Base-by-base conservation (phyloP, 2,888 invertebrate genomes). In the Lochmaea capreae region DNA sequence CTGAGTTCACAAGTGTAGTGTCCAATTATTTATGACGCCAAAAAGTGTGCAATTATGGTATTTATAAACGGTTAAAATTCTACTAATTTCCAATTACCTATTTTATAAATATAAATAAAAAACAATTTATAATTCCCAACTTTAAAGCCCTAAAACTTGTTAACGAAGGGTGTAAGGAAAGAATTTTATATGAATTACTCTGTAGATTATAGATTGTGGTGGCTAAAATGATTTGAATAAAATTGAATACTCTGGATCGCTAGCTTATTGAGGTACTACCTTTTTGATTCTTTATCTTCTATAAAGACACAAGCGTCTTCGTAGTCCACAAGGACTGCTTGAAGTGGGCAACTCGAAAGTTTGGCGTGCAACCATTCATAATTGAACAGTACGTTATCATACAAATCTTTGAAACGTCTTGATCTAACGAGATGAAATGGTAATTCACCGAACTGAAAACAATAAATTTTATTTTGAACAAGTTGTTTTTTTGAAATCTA, bases 301-400 rank as follows among this genome's bases (percentile, higher is more conserved):
- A 96, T 94, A 85, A 96, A 93, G 8, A 88, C 88, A 75, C 94
- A 94, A 0, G 97, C 94, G 84, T 99, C 98, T 87, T 99, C 98
- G 83, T 97, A 98, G 87, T 99, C 99, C 6, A 96, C 95, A 9
- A 99, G 89, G 0, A 98, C 94, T 0, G 97, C 94, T 87, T 98
- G 98, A 14, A 99, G 89, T 0, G 99, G 98, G 85, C 98, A 98
- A 82, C 97, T 96, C 79, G 94, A 95, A 0, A 98, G 89, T 85
- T 99, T 99, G 0, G 98, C 97, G 85, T 98, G 97, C 0, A 99
- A 89, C 97, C 98, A 99, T 83, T 97, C 95, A 86, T 98, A 99
- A 87, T 98, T 98, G 88, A 99, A 99, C 0, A 99, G 89, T 0
- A 98, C 98, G 84, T 97, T 92, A 58, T 94, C 93, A 84, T 96